phyloP scores from a whole-genome alignment of 2,888 invertebrate genomes.

The Malacosoma neustria region DNA sequence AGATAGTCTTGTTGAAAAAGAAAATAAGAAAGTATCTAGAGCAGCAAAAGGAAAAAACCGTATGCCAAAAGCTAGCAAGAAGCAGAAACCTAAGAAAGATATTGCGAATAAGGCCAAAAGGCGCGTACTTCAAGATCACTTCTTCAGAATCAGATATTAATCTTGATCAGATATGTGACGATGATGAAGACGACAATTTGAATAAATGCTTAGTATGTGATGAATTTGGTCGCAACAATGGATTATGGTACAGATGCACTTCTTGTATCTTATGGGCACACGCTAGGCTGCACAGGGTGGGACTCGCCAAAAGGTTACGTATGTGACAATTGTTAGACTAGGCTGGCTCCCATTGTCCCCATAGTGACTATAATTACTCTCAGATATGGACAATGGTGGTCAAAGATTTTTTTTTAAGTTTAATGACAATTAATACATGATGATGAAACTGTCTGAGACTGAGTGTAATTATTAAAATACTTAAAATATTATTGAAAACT shows the following conservation, averaged over 20 bases:
- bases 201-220: conserved; percentile 8
- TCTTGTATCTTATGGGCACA: conserved; percentile 12
- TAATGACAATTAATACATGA: conserved; percentile 7
- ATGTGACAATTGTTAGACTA: conserved; percentile 7
- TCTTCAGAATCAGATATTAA: conserved; percentile 9
- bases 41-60: conserved; percentile 7
- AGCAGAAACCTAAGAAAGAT: conserved; percentile 2
- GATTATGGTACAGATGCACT: conserved; percentile 12
- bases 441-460: conserved; percentile 8
- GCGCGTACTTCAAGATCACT: conserved; percentile 10
- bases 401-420: conserved; percentile 11
- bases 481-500: conserved; percentile 6
- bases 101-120: conserved; percentile 8
- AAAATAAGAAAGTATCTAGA: conserved; percentile 11
- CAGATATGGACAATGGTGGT: conserved; percentile 7
- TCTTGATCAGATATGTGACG: conserved; percentile 8
- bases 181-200: conserved; percentile 11
- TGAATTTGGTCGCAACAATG: conserved; percentile 12
- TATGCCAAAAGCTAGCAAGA: conserved; percentile 3
- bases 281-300: conserved; percentile 11
- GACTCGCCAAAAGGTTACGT: conserved; percentile 13
- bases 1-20: conserved; percentile 9
- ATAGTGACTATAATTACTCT: conserved; percentile 8
- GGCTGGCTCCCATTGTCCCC: conserved; percentile 7
- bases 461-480: conserved; percentile 6